Conservation (phyloP, 2,888 invertebrate species). For the Drosophila paramelanica region DNA sequence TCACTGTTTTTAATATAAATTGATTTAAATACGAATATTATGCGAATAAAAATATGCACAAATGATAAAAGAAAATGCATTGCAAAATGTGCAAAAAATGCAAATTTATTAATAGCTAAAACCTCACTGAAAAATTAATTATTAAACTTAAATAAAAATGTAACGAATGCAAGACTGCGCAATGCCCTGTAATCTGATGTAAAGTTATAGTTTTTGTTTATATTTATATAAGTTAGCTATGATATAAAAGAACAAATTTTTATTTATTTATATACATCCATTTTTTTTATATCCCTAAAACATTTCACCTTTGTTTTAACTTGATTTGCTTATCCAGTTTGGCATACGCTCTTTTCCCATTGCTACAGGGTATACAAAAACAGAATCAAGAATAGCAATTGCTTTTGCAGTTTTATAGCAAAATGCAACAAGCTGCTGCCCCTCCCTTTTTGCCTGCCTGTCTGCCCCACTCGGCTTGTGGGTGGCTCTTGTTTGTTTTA, state of each 20-base stretch:
- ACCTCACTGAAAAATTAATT: conserved; percentile 28
- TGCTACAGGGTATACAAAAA: conserved; percentile 1
- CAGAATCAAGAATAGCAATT: conserved; percentile 16
- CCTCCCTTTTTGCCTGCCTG: background rate
- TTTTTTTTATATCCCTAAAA: too few species aligned
- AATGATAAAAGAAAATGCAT: conserved; percentile 20
- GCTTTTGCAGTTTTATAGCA: conserved; percentile 16
- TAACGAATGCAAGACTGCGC: background rate
- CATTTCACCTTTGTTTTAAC: too few species aligned
- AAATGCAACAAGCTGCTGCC: conserved; percentile 31
- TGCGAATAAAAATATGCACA: conserved; percentile 9
- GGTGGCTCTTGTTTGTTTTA: conserved; percentile 67
- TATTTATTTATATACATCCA: too few species aligned
- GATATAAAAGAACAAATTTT: too few species aligned
- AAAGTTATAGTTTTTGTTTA: background rate
- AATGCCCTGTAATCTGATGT: conserved; percentile 3
- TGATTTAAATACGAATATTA: conserved; percentile 32
- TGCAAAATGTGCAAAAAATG: conserved; percentile 53
- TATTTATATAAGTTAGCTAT: background rate
- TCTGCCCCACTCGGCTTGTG: conserved; percentile 31
- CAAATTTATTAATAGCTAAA: conserved; percentile 27
- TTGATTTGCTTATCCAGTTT: too few species aligned
- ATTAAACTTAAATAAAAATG: conserved; percentile 11
- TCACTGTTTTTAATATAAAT: conserved; percentile 13
- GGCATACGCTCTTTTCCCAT: background rate